Conservation (phyloP, 2,113 vertebrate genomes). For the Gymnocephalus cernua region DNA sequence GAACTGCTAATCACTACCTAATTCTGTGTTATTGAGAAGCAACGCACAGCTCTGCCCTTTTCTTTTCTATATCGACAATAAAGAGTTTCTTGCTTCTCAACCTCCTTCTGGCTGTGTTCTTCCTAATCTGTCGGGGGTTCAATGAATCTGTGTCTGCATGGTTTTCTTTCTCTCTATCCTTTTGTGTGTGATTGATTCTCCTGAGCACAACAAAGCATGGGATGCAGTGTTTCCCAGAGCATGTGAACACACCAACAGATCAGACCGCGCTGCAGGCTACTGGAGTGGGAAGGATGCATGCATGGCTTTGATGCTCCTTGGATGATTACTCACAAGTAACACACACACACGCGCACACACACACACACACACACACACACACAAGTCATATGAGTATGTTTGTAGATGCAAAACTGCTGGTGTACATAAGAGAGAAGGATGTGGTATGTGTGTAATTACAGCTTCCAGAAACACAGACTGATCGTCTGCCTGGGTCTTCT, state of each 20-base stretch:
- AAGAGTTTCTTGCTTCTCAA: constrained; percentile 80
- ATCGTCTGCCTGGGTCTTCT: constrained; percentile 12
- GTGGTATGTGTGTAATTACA: constrained; percentile 7
- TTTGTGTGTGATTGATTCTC: constrained; percentile 35
- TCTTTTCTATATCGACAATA: constrained; percentile 83
- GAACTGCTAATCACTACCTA: constrained; percentile 55
- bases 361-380: constrained; percentile 39
- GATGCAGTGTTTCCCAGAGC: constrained; percentile 55
- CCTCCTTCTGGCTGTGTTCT: constrained; percentile 68
- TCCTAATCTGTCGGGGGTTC: constrained; percentile 57
- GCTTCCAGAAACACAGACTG: constrained; percentile 14
- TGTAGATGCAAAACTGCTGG: neutral
- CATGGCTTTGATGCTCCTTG: constrained; percentile 74
- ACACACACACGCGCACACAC: constrained; percentile 41
- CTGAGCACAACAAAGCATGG: constrained; percentile 60
- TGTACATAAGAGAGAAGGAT: neutral
- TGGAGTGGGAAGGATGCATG: constrained; percentile 68
- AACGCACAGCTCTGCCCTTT: constrained; percentile 60
- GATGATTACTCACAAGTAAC: constrained; percentile 73
- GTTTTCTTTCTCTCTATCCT: constrained; percentile 32
- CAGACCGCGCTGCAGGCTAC: constrained; percentile 52
- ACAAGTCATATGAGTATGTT: neutral
- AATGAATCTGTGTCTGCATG: constrained; percentile 64
- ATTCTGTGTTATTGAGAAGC: constrained; percentile 69
- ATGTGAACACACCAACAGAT: constrained; percentile 56